Conservation (phyloP, 2,797 vertebrate genomes). For the Manis crassicaudata region DNA sequence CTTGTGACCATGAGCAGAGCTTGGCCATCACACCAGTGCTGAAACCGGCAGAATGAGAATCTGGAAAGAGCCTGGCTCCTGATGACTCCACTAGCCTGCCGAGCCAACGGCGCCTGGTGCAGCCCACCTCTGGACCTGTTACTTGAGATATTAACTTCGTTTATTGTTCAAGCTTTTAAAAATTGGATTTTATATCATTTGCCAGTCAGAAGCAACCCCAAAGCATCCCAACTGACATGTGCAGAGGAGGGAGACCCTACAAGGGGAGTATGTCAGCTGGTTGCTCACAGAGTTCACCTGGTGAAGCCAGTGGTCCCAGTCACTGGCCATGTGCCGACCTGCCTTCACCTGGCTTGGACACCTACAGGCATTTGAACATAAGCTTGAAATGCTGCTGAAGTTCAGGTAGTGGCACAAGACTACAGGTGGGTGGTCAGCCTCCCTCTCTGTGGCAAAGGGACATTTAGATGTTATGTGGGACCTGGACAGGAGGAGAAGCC, state of each 20-base stretch:
- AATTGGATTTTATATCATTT: neutral
- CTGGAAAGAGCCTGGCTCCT: neutral
- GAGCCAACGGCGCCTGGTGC: neutral
- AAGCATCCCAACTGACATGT: neutral
- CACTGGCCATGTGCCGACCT: neutral
- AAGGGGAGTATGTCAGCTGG: neutral
- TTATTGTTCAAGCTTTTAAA: neutral
- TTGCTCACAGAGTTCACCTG: too few relatives aligned
- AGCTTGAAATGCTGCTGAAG: neutral
- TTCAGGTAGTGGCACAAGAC: neutral
- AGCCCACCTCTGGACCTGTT: neutral
- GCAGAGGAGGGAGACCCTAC: neutral
- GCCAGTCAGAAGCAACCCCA: neutral
- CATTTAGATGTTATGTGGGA: neutral
- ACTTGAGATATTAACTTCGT: neutral
- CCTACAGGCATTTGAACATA: neutral
- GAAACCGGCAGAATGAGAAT: neutral
- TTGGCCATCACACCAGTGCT: neutral
- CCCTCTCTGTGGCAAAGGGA: neutral
- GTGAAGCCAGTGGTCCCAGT: neutral
- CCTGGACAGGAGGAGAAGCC: neutral
- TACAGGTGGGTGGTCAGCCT: neutral
- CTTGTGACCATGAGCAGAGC: neutral
- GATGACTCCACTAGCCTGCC: neutral
- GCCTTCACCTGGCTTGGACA: neutral